Base-by-base conservation (phyloP, 2,888 invertebrate species). In the Mystacides longicornis region DNA sequence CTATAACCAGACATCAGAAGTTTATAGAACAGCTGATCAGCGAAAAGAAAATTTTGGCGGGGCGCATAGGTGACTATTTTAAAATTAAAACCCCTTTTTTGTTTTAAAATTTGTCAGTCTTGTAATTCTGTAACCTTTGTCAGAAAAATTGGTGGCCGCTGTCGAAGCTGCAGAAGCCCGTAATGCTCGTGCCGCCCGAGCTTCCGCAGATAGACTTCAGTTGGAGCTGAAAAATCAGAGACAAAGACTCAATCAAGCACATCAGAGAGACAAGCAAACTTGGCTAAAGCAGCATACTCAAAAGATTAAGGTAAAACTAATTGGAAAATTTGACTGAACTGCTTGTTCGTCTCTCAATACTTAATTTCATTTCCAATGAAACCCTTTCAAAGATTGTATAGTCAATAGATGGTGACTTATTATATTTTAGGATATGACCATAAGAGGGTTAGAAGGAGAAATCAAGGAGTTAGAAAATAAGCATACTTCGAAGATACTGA, bases 381-480 rank as follows among this genome's bases (percentile, higher is more conserved):
- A n/a, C n/a, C n/a, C n/a, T n/a, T n/a, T n/a, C n/a, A n/a, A n/a
- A n/a, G n/a, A n/a, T n/a, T n/a, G n/a, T n/a, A n/a, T n/a, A n/a
- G n/a, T n/a, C n/a, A n/a, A n/a, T n/a, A n/a, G n/a, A n/a, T n/a
- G n/a, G n/a, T n/a, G n/a, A n/a, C n/a, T n/a, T n/a, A n/a, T n/a
- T 45, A 19, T 5, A 48, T 63, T 62, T 1, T 64, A 77, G 88
- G 90, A 91, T 67, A 73, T 90, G 65, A 91, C 92, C 3, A 87
- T 92, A 0, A 91, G 89, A 73, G 90, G 91, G 1, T 69, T 93
- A n/a, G 91, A 92, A 69, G 85, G 88, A 0, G 92, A 93, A 68
- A 77, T 93, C 2, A 81, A 87, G 21, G 85, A 82, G 64, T 88
- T 92, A 85, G 84, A 86, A 27, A 81, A 82, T 19, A 76, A 84